Percentiles rank a stretch among this genome's conserved stretches.
These are phyloP conservation scores for Lophura nycthemera DNA, from an alignment of 2,113 vertebrate genomes.

Conservation along the genomic window DNA sequence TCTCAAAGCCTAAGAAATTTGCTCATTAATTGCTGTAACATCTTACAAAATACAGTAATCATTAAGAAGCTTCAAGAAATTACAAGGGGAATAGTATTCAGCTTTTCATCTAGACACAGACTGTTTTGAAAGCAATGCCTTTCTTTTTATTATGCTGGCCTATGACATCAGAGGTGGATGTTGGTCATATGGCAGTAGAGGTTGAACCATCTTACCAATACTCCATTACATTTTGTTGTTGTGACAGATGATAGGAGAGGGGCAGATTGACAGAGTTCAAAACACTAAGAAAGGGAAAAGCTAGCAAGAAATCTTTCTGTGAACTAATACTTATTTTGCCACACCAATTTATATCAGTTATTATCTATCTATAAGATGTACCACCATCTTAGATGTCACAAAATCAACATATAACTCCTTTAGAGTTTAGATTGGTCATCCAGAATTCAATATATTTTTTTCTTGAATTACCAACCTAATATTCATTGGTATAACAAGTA, in stretches of 20 bases:
- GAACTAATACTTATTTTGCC: background rate
- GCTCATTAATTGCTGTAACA: background rate
- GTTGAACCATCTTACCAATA: no score
- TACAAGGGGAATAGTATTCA: background rate
- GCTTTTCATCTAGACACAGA: background rate
- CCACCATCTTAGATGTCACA: background rate
- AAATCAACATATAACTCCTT: background rate
- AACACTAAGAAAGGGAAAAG: background rate
- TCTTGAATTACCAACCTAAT: background rate
- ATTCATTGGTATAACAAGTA: background rate
- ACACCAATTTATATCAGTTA: background rate
- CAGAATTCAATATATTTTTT: background rate
- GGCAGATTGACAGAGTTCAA: background rate
- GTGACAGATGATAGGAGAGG: no score
- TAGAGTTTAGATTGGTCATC: background rate
- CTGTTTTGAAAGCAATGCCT: no score
- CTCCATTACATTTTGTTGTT: no score
- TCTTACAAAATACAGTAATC: background rate
- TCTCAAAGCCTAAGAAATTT: background rate
- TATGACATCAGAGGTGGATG: no score
- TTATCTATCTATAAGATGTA: background rate
- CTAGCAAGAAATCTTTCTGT: rapidly evolving
- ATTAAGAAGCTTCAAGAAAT: background rate
- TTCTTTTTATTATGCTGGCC: no score
- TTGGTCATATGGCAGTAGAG: no score